These are phyloP conservation scores for Megalops cyprinoides DNA, from an alignment of 2,797 vertebrate species.

Conservation along the genomic window DNA sequence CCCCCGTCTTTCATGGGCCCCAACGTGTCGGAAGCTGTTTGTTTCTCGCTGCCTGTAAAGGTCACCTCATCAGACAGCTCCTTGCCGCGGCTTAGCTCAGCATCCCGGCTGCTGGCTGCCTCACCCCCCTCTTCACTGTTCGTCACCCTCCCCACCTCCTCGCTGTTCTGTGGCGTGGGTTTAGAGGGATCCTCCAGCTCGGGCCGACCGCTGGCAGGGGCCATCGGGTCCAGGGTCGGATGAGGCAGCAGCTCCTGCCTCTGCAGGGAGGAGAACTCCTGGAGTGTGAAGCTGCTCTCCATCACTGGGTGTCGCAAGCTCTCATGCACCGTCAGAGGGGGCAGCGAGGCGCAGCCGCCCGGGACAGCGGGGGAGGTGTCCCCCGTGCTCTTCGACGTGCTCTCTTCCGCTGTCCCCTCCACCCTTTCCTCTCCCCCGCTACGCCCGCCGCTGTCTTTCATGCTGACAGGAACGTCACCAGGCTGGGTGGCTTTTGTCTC, in stretches of 20 bases:
- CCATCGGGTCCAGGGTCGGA: conserved; percentile 10
- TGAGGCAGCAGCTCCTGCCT: conserved; percentile 48
- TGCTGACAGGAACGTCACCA: conserved; percentile 41
- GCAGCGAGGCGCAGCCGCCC: conserved; percentile 67
- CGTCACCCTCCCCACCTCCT: conserved; percentile 13
- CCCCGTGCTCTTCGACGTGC: conserved; percentile 38
- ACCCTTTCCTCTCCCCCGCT: conserved; percentile 62
- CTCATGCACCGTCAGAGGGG: conserved; percentile 74
- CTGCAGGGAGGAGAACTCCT: conserved; percentile 58
- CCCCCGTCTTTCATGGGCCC: conserved; percentile 25
- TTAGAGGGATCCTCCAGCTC: too few relatives aligned
- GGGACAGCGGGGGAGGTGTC: conserved; percentile 29
- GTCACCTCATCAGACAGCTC: conserved; percentile 25
- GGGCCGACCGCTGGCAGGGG: conserved; percentile 19
- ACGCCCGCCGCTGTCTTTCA: conserved; percentile 48
- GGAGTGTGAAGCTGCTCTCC: conserved; percentile 72
- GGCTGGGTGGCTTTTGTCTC: conserved; percentile 40
- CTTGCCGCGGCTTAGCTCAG: conserved; percentile 5
- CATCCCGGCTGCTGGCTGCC: background rate
- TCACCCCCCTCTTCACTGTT: conserved; percentile 24
- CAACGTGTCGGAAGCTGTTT: conserved; percentile 25
- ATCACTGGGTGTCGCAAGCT: conserved; percentile 72
- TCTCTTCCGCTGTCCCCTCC: too few relatives aligned
- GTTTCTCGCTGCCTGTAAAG: conserved; percentile 16
- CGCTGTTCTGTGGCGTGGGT: background rate